phyloP scores from a whole-genome alignment of 2,888 invertebrate species.

The Chrysomela aeneicollis region DNA sequence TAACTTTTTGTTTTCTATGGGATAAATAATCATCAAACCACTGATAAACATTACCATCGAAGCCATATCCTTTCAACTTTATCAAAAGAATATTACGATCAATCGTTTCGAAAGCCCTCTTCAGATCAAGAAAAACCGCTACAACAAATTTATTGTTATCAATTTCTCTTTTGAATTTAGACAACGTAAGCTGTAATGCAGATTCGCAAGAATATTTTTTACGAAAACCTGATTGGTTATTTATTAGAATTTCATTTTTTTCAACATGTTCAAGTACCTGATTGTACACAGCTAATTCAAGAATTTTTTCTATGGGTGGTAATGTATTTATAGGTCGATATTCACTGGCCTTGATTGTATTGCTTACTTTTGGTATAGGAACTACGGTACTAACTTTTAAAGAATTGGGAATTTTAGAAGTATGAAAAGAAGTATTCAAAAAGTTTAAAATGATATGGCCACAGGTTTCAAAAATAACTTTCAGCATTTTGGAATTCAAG shows the following conservation, averaged over 20 bases:
- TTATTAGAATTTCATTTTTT: slow-evolving; percentile 12
- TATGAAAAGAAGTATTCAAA: background rate
- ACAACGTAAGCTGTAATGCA: background rate
- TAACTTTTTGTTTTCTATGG: slow-evolving; percentile 5
- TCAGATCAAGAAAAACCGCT: background rate
- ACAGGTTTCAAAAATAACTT: background rate
- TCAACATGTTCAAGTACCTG: slow-evolving; percentile 13
- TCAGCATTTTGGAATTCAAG: slow-evolving; percentile 4
- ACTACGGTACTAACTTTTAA: background rate
- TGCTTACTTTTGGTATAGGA: background rate
- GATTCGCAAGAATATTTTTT: slow-evolving; percentile 3
- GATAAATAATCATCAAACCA: slow-evolving; percentile 12
- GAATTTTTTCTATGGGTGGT: slow-evolving; percentile 10
- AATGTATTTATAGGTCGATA: slow-evolving; percentile 12
- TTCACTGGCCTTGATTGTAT: slow-evolving; percentile 13
- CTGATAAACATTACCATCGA: background rate
- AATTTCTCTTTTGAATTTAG: background rate
- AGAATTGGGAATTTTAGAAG: background rate
- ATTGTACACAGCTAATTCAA: slow-evolving; percentile 1
- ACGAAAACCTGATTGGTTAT: slow-evolving; percentile 10
- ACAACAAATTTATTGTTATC: slow-evolving; percentile 5
- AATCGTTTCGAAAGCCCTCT: background rate
- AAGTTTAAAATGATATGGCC: background rate
- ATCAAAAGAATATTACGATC: background rate
- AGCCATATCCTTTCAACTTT: slow-evolving; percentile 5